Evolutionary conservation across 2,113 vertebrate species (phyloP), one percentile per base, ranked within the genome.

Genomic region (Ameiurus melas): DNA sequence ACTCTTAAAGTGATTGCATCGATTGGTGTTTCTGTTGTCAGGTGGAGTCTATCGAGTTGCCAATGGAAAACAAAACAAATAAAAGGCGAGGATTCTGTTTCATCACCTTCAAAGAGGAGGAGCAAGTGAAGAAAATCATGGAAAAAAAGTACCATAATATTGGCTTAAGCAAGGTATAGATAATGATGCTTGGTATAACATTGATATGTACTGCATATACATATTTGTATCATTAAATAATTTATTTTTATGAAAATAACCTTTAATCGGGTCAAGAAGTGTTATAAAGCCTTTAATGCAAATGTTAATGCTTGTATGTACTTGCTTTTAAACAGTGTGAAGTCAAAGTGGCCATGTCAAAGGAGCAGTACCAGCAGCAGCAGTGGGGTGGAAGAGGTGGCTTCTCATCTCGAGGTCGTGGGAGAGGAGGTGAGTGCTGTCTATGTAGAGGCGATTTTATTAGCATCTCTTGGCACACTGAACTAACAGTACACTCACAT

Each of bases 31-130:
- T 62, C 55, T 66, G 25, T 83, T 81, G 25, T 87, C 93, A 99
- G 98, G 96, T 99, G 73, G 98, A 99, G 94, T 97, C 98, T 0
- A 97, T 99, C 94, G 98, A 99, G 86, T 97, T 99, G 47, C 98
- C 98, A 87, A 99, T 99, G 98, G 98, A 99, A 93, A 99, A 97
- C 94, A 99, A 99, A 95, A 99, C 98, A n/a, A 99, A 99, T 93
- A 99, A 99, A 93, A 96, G 98, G 51, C 96, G 98, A 95, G 98
- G 98, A 27, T 99, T 99, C 95, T 99, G 98, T 94, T 99, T 99
- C 94, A 98, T 99, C 91, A 99, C 98, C 5, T 99, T 99, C 93
- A 98, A 97, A 93, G 98, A 99, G 80, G 98, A 99, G 89, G 98
- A 99, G 19, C 96, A 97, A 75, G 98, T 99, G 25, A 99, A 99